Evolutionary conservation across 2,888 invertebrate genomes (phyloP), one percentile per base, ranked within the genome.

Genomic region (Corbicula japonica): DNA sequence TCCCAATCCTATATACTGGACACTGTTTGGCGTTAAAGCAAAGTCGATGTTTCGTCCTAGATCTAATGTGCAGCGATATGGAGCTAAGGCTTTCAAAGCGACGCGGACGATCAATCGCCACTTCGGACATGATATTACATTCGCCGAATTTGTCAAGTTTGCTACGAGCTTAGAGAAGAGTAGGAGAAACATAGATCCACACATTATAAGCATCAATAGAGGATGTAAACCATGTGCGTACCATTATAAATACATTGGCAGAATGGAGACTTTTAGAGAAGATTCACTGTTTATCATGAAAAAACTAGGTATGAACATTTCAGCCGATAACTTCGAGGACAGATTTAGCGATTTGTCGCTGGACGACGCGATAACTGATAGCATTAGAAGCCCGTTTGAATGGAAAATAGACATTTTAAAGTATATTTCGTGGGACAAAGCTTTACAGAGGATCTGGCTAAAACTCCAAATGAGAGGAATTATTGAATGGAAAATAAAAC

Each of bases 401-500:
- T 83, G 83, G 83, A 73, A 71, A 30, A 61, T 46, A 23, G 65
- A 65, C 23, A 41, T 83, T 30, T 0, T 62, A 18, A 73, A 73
- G 34, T 56, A 44, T 18, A 83, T 83, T 48, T 56, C 70, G 26
- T 83, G 83, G 83, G 76, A 76, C 8, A 69, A 76, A 41, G 79
- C 83, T 6, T 35, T 83, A 2, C 71, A 54, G 15, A 38, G 83
- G 35, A 61, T 83, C 8, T 83, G 83, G 83, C 60, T 79, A 18
- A 83, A 83, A 34, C 70, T 83, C 15, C 83, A 83, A 48, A 70
- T 83, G 76, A 34, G 74, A 12, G 79, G 83, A 18, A 73, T 83
- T 21, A 76, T 83, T 34, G 58, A 60, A 1, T 32, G 41, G 23
- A 50, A 66, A 2, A 50, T 65, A 15, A 41, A 23, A 35, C 48